phyloP scores from a whole-genome alignment of 2,888 invertebrate genomes.

The Synergus japonicus region DNA sequence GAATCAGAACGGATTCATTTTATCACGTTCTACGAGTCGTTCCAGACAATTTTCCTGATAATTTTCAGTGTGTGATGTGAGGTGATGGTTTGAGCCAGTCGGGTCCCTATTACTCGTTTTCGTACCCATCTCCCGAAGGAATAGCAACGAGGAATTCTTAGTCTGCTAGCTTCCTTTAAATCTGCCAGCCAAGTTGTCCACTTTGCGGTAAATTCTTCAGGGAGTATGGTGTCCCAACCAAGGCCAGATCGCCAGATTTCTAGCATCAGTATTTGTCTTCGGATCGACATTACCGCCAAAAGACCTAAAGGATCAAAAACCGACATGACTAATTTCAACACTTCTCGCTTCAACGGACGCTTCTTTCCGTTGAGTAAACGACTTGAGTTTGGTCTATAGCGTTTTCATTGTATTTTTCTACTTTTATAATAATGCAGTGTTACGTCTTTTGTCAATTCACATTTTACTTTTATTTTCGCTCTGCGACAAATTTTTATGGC shows the following conservation, averaged over 20 bases:
- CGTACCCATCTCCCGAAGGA: not conserved
- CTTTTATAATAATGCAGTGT: too few relatives aligned
- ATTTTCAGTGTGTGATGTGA: too few relatives aligned
- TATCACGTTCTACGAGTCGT: too few relatives aligned
- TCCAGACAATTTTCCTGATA: too few relatives aligned
- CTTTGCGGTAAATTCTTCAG: conserved; percentile 41
- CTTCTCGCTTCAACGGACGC: conserved; percentile 54
- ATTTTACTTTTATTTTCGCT: too few relatives aligned
- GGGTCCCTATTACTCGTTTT: not conserved
- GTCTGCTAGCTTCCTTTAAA: conserved; percentile 23
- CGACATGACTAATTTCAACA: conserved; percentile 55
- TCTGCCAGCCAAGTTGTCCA: conserved; percentile 55
- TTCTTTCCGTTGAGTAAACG: not conserved
- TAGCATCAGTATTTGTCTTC: conserved; percentile 56
- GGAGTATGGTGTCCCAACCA: conserved; percentile 43
- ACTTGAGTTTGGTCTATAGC: too few relatives aligned
- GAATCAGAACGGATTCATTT: too few relatives aligned
- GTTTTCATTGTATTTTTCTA: too few relatives aligned
- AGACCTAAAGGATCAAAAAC: conserved; percentile 63
- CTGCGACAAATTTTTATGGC: too few relatives aligned
- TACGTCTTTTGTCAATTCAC: too few relatives aligned
- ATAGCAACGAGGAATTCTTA: conserved; percentile 54
- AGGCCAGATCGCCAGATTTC: conserved; percentile 53
- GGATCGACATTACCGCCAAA: conserved; percentile 51
- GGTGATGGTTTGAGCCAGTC: too few relatives aligned